Conservation (phyloP, 2,797 vertebrate genomes). For the Argentina silus region DNA sequence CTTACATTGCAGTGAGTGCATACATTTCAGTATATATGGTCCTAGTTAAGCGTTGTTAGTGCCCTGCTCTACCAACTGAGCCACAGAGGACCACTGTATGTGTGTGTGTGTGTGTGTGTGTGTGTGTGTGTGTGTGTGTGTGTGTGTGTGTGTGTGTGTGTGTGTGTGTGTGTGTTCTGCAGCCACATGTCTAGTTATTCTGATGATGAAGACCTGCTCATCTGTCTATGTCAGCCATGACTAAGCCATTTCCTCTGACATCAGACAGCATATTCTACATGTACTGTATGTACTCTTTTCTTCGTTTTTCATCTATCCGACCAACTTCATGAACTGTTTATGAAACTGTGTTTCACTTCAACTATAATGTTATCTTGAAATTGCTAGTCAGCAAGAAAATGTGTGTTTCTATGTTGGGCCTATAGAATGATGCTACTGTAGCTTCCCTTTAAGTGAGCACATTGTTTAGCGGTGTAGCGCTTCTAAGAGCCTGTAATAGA, state of each 20-base stretch:
- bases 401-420: background rate
- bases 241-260: background rate
- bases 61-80: no score
- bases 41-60: no score
- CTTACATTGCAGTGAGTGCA: no score
- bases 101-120: background rate
- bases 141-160: background rate
- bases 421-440: background rate
- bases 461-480: background rate
- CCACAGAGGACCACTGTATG: no score
- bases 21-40: no score
- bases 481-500: conserved; percentile 27
- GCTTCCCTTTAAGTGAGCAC: background rate
- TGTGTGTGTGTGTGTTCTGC: conserved; percentile 10
- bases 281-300: no score
- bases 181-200: background rate
- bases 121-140: conserved; percentile 11
- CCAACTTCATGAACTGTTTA: no score
- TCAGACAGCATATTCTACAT: background rate
- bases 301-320: no score
- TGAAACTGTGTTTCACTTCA: no score
- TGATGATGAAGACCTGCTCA: background rate
- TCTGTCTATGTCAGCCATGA: conserved; percentile 13
- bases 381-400: background rate
- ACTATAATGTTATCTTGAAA: no score